A percentile compares a stretch with the other conserved stretches of the same genome.
Evolutionary conservation across 1,140 invertebrate genomes (phyloP).

Genomic region (Drosophila navojoa): DNA sequence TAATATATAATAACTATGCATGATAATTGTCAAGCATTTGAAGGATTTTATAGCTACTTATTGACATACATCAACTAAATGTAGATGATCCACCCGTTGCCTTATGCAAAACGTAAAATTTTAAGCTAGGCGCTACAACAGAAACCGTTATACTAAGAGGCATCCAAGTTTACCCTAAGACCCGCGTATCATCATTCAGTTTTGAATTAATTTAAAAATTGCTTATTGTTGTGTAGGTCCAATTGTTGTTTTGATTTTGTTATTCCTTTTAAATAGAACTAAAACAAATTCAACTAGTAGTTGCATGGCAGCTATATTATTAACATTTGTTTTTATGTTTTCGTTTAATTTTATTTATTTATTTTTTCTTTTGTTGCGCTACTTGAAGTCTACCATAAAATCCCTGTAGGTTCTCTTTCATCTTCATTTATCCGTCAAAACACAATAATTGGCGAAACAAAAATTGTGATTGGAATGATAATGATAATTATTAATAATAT

Average conservation of each 20-base stretch:
- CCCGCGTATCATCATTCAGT: slow-evolving; percentile 62
- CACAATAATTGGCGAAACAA: slow-evolving; percentile 13
- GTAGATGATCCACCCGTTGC: slow-evolving; percentile 32
- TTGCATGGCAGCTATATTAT: slow-evolving; percentile 35
- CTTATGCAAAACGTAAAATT: slow-evolving; percentile 56
- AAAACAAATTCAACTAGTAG: slow-evolving; percentile 72
- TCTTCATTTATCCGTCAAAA: slow-evolving; percentile 17
- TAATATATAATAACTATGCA: slow-evolving; percentile 50
- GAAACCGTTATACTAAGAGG: slow-evolving; percentile 81
- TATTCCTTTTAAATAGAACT: slow-evolving; percentile 44
- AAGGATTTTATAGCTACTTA: slow-evolving; percentile 61
- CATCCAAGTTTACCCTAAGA: slow-evolving; percentile 69
- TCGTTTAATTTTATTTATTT: too few species aligned
- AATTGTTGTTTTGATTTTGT: not conserved
- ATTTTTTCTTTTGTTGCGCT: slow-evolving; percentile 41
- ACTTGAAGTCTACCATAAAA: slow-evolving; percentile 80
- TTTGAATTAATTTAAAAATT: slow-evolving; percentile 65
- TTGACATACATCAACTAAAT: slow-evolving; percentile 35
- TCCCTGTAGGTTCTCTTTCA: slow-evolving; percentile 71
- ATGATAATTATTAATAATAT: slow-evolving; percentile 34
- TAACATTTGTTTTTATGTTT: slow-evolving; percentile 40
- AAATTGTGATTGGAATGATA: slow-evolving; percentile 1
- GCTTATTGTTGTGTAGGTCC: slow-evolving; percentile 62
- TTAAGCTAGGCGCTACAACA: slow-evolving; percentile 72
- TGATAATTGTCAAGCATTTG: slow-evolving; percentile 61